Evolutionary conservation across 2,888 invertebrate genomes (phyloP).

Genomic region (Tholera decimalis): DNA sequence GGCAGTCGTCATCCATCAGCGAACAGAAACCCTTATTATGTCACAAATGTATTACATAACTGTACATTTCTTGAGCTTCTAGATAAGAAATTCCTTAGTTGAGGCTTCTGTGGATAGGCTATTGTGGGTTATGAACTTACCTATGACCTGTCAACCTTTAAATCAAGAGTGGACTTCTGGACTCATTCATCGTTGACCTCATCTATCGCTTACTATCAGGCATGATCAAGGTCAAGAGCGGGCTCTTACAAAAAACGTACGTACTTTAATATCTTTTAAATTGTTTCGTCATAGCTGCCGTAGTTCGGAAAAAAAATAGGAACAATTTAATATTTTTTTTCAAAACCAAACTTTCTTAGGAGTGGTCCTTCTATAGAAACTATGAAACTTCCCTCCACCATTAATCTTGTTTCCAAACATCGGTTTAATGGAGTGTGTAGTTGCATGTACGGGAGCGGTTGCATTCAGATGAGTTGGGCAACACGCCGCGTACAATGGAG

Average conservation of each 20-base stretch:
- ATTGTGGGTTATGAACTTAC: no score
- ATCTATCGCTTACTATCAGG: no score
- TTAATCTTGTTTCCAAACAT: constrained; percentile 84
- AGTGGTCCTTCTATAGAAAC: constrained; percentile 32
- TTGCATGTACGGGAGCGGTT: constrained; percentile 81
- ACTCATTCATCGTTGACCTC: no score
- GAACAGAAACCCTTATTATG: neutral
- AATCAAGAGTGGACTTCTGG: no score
- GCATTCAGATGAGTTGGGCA: constrained; percentile 73
- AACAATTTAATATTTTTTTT: neutral
- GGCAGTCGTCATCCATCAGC: no score
- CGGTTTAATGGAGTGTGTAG: constrained; percentile 82
- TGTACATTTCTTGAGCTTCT: neutral
- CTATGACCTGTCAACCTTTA: no score
- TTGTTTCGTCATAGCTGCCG: neutral
- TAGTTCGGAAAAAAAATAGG: neutral
- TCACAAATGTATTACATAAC: neutral
- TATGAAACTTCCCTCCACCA: constrained; percentile 55
- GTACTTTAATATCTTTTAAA: no score
- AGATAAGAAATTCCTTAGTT: neutral
- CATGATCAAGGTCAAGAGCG: no score
- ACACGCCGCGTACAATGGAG: constrained; percentile 54
- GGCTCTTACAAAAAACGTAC: no score
- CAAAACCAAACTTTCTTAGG: constrained; percentile 36
- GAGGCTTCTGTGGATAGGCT: neutral